phyloP scores from a whole-genome alignment of 2,888 invertebrate genomes.

The Limnephilus marmoratus region DNA sequence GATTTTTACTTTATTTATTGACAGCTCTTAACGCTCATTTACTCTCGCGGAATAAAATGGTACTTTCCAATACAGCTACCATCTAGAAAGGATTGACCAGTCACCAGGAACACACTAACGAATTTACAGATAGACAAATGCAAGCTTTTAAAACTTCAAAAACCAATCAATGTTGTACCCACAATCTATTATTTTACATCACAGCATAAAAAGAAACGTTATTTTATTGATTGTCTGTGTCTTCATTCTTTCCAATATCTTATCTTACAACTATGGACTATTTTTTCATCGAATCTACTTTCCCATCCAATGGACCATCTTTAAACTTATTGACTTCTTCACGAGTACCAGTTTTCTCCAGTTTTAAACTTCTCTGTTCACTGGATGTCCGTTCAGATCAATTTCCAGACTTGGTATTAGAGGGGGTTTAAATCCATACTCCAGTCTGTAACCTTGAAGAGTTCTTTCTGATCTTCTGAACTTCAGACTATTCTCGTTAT shows the following conservation, averaged over 20 bases:
- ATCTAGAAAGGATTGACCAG: no score
- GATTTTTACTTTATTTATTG: no score
- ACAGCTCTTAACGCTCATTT: no score
- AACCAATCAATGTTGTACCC: no score
- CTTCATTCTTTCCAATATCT: not conserved
- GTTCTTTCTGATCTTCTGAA: slow-evolving; percentile 72
- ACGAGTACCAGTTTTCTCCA: not conserved
- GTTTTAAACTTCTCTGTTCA: slow-evolving; percentile 70
- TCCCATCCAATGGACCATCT: not conserved
- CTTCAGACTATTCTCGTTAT: slow-evolving; percentile 56
- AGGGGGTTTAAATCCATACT: slow-evolving; percentile 90
- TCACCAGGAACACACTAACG: no score
- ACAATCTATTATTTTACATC: no score
- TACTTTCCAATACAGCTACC: no score
- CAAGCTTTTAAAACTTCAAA: no score
- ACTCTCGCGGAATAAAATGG: no score
- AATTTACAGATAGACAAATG: no score
- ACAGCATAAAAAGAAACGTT: not conserved
- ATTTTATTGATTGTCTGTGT: not conserved
- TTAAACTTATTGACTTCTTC: not conserved
- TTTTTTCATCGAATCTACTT: not conserved
- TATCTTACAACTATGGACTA: not conserved
- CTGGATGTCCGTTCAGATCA: slow-evolving; percentile 83
- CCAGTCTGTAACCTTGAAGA: slow-evolving; percentile 83
- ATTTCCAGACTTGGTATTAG: slow-evolving; percentile 88